These are phyloP conservation scores for Gordius sp. DNA, from an alignment of 2,888 invertebrate species.

Conservation along the genomic window DNA sequence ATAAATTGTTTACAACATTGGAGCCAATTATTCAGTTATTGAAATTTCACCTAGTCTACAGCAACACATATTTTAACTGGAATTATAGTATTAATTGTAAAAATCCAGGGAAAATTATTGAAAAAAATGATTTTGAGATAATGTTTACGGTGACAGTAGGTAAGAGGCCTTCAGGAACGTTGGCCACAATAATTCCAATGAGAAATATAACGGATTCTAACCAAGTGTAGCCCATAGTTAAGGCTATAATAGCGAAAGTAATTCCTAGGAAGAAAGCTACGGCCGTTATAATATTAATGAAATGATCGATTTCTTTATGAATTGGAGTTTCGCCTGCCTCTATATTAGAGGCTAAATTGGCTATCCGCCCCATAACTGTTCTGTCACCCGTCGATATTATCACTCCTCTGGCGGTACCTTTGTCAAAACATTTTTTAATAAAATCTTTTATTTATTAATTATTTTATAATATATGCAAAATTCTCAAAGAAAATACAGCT, in stretches of 20 bases:
- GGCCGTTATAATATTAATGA: conserved; percentile 61
- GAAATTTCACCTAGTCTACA: no score
- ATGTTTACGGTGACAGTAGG: conserved; percentile 67
- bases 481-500: no score
- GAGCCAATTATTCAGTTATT: no score
- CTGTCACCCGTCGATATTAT: conserved; percentile 80
- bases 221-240: conserved; percentile 89
- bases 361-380: conserved; percentile 83
- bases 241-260: conserved; percentile 87
- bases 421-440: no score
- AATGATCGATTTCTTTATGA: conserved; percentile 92
- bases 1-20: no score
- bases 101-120: background rate
- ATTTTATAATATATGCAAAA: no score
- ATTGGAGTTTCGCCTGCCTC: conserved; percentile 91
- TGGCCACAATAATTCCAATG: conserved; percentile 96
- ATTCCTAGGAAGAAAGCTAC: conserved; percentile 34
- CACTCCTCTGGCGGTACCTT: conserved; percentile 50
- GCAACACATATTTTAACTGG: no score
- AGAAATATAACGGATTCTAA: conserved; percentile 94
- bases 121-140: background rate
- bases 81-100: background rate
- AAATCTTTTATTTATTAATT: no score
- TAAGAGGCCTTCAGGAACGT: conserved; percentile 88
- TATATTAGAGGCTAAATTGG: conserved; percentile 66